These are phyloP conservation scores for Cydia splendana DNA, from an alignment of 1,140 invertebrate genomes.

Conservation along the genomic window DNA sequence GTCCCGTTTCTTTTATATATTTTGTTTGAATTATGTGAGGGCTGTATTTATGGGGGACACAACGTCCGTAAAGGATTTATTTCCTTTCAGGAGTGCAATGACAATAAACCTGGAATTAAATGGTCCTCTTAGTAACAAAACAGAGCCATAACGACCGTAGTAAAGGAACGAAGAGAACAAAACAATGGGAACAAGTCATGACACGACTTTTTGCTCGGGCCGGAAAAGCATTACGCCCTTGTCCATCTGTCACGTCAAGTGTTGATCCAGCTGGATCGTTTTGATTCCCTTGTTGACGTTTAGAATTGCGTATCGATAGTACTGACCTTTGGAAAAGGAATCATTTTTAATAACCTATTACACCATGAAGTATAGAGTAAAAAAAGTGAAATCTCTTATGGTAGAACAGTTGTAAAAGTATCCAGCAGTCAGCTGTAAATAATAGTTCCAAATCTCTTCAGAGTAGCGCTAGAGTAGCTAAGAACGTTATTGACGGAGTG, in stretches of 20 bases:
- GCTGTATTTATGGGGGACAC: background rate
- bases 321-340: too few species aligned
- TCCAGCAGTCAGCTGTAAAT: too few species aligned
- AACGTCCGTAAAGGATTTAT: constrained; percentile 27
- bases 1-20: background rate
- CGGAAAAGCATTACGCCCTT: background rate
- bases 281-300: background rate
- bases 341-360: too few species aligned
- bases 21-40: constrained; percentile 2
- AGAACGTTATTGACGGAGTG: too few species aligned
- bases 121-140: constrained; percentile 27
- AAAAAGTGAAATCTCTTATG: too few species aligned
- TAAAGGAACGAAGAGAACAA: constrained; percentile 3
- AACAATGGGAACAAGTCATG: constrained; percentile 24
- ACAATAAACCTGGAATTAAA: constrained; percentile 31
- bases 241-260: constrained; percentile 16
- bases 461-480: too few species aligned
- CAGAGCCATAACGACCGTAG: constrained; percentile 10
- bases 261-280: constrained; percentile 3
- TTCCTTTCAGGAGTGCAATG: constrained; percentile 20
- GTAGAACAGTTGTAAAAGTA: too few species aligned
- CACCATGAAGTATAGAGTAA: too few species aligned
- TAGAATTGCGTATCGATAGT: background rate
- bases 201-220: constrained; percentile 18
- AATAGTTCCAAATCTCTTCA: too few species aligned